Evolutionary conservation across 2,113 vertebrate species (phyloP), one percentile per base, ranked within the genome.

Genomic region (Turdus rufiventris): DNA sequence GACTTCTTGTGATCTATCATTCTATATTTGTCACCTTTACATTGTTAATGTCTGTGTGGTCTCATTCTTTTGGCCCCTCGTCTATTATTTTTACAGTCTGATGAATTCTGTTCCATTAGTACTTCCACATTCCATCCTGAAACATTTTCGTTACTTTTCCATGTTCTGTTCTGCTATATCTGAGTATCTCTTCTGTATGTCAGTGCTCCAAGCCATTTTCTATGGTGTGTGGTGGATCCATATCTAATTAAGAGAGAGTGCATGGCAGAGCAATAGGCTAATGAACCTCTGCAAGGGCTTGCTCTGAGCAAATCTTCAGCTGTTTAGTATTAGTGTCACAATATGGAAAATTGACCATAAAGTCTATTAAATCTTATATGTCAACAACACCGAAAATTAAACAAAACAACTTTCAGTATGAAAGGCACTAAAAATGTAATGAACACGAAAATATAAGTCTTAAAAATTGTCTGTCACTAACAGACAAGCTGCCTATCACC

Each of bases 321-420:
- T 85, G 7, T 45, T 93, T 42, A 34, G 10, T 33, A 34, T 72
- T 60, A 78, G 8, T 34, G 53, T 63, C 51, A 89, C 18, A 81
- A 13, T 14, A 42, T 62, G 20, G 38, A 54, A 88, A 23, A 70
- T 0, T 70, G 76, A 89, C 80, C 18, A 42, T 28, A 43, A 77
- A 86, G 17, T 45, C 17, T 23, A n/a, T 40, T 60, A 42, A 16
- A 76, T 12, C 76, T 91, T 40, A 38, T 62, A 19, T 20, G 26
- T 31, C 23, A 86, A 65, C 5, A 47, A 36, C 13, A 53, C 12
- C 3, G 45, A 93, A 83, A 75, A 68, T 60, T 4, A 85, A 74
- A 34, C 16, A 73, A 70, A 73, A 50, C 0, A 0, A n/a, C 6
- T 57, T 72, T 65, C 19, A 48, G 4, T n/a, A n/a, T 1, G 4